These are phyloP conservation scores for Helleia helle DNA, from an alignment of 2,888 invertebrate species.

Conservation along the genomic window DNA sequence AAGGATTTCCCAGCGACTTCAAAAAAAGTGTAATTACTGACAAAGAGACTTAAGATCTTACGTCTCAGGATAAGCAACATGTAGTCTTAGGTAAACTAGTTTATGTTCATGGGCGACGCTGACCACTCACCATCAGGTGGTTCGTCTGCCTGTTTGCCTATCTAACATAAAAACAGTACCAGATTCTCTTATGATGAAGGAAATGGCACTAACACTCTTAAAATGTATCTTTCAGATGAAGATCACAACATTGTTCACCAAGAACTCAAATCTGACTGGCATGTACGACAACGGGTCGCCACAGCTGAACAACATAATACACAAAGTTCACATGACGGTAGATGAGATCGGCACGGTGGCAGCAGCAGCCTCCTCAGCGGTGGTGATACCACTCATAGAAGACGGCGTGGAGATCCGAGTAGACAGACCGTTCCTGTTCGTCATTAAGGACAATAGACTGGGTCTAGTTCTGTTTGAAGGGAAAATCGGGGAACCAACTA, in stretches of 20 bases:
- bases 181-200: no score
- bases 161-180: no score
- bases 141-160: no score
- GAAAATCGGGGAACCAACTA: slow-evolving; percentile 65
- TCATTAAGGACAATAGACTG: slow-evolving; percentile 72
- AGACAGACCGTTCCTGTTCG: slow-evolving; percentile 78
- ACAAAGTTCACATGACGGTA: slow-evolving; percentile 77
- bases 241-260: slow-evolving; percentile 70
- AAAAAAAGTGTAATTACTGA: no score
- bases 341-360: slow-evolving; percentile 79
- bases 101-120: no score
- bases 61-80: no score
- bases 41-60: no score
- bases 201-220: no score
- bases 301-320: slow-evolving; percentile 71
- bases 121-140: no score
- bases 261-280: slow-evolving; percentile 71
- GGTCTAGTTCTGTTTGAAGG: slow-evolving; percentile 78
- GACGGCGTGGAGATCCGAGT: slow-evolving; percentile 63
- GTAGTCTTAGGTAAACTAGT: no score
- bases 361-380: slow-evolving; percentile 74
- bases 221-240: slow-evolving; percentile 74
- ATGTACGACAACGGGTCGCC: slow-evolving; percentile 55
- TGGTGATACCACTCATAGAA: slow-evolving; percentile 76
- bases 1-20: no score